Evolutionary conservation across 1,140 invertebrate species (phyloP).

Genomic region (Trissolcus basalis): DNA sequence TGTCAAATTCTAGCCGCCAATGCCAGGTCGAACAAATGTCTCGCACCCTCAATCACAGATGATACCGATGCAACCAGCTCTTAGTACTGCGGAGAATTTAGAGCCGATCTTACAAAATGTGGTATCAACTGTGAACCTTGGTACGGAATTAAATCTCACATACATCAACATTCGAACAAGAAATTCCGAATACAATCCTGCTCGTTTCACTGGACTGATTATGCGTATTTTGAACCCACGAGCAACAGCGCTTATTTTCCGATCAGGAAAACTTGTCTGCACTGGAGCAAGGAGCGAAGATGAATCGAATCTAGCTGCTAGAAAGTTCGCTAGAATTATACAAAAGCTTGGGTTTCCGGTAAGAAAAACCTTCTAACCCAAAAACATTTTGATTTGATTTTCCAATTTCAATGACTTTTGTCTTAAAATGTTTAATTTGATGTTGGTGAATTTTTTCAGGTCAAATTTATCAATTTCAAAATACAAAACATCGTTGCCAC

Average conservation of each 20-base stretch:
- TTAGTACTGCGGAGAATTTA: constrained; percentile 63
- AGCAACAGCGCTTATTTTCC: constrained; percentile 98
- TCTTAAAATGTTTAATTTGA: too few relatives aligned
- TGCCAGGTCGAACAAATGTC: constrained; percentile 63
- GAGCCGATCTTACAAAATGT: constrained; percentile 82
- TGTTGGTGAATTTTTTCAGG: constrained; percentile 80
- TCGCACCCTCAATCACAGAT: constrained; percentile 64
- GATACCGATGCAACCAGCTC: constrained; percentile 62
- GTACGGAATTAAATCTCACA: constrained; percentile 89
- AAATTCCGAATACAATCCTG: constrained; percentile 99
- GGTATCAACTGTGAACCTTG: constrained; percentile 95
- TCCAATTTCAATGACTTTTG: too few relatives aligned
- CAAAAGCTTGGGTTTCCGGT: constrained; percentile 98
- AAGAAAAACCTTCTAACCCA: too few relatives aligned
- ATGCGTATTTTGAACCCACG: constrained; percentile 98
- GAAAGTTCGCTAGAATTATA: constrained; percentile 98
- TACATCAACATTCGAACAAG: constrained; percentile 96
- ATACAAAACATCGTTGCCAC: constrained; percentile 99
- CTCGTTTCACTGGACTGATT: constrained; percentile 97
- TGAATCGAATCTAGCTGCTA: constrained; percentile 92
- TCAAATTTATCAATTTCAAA: constrained; percentile 97
- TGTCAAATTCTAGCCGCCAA: constrained; percentile 64
- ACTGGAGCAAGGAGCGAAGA: constrained; percentile 98
- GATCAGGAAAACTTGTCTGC: constrained; percentile 98
- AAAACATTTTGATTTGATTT: too few relatives aligned